phyloP scores from a whole-genome alignment of 2,797 vertebrate species.

The Cuniculus paca region DNA sequence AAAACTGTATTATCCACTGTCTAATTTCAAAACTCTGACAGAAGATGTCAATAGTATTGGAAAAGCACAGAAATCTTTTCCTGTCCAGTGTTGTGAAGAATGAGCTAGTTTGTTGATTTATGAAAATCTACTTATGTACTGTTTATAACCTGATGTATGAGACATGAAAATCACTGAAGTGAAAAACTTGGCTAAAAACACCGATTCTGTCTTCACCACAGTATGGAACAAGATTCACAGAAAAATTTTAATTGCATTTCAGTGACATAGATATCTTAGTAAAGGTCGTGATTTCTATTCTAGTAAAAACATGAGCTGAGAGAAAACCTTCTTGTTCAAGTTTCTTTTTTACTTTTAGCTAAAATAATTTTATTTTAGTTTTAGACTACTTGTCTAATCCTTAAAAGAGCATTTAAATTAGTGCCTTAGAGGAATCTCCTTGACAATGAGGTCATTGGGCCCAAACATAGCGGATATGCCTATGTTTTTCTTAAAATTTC shows the following conservation, averaged over 20 bases:
- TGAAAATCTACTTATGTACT: neutral
- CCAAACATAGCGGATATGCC: neutral
- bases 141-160: neutral
- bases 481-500: constrained; percentile 55
- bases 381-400: neutral
- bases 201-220: neutral
- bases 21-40: neutral
- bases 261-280: neutral
- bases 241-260: constrained; percentile 17
- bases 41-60: neutral
- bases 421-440: constrained; percentile 31
- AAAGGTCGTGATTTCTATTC: neutral
- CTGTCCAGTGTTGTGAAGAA: neutral
- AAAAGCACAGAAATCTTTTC: neutral
- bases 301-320: neutral
- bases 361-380: constrained; percentile 37
- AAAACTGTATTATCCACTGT: neutral
- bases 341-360: constrained; percentile 6
- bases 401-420: constrained; percentile 43
- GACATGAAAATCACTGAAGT: neutral
- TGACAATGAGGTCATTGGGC: neutral
- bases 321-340: neutral
- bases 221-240: neutral
- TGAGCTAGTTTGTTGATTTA: neutral
- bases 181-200: constrained; percentile 21